Evolutionary conservation across 2,888 invertebrate species (phyloP), one percentile per base, ranked within the genome.

Genomic region (Sycophila texana): DNA sequence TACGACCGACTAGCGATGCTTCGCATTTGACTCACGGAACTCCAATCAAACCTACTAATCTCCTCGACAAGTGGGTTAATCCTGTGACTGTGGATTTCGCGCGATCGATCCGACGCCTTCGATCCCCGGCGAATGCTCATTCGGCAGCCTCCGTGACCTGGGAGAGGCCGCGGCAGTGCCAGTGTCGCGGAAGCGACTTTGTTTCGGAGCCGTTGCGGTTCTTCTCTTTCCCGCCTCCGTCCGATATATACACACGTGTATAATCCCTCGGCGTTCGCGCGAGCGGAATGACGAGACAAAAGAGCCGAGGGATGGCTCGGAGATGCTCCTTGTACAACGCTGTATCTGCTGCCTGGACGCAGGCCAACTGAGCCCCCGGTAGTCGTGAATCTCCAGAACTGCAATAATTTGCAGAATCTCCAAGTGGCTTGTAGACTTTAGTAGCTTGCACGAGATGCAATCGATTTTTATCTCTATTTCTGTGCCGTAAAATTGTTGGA

Each of bases 31-130:
- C 39, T 39, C 39, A 39, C 39, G 39, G 10, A 39, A 39, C 39
- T 39, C 10, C 39, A 39, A 39, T 39, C 39, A 39, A 39, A 7
- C 39, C 39, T 39, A 39, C 10, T 39, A 39, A 39, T 39, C 10
- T 39, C 10, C 39, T 7, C 10, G 53, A n/a, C 30, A 67, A 68
- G 57, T 68, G 30, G 68, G 58, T 71, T 55, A 71, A 71, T 14
- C 47, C 70, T 14, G 5, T 20, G 39, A 1, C 39, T 10, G 39
- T 10, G 39, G 39, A 39, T 39, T 39, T 39, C 10, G 39, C 26
- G 49, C 12, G 51, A 30, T 58, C 51, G 20, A 1, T 51, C 49
- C 7, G 14, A 16, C 30, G 39, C 14, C 47, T 14, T 51, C 26
- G 61, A 51, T 39, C 39, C 39, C 39, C 39, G 39, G 39, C 39